Evolutionary conservation across 2,113 vertebrate species (phyloP).

Genomic region (Epinephelus moara): DNA sequence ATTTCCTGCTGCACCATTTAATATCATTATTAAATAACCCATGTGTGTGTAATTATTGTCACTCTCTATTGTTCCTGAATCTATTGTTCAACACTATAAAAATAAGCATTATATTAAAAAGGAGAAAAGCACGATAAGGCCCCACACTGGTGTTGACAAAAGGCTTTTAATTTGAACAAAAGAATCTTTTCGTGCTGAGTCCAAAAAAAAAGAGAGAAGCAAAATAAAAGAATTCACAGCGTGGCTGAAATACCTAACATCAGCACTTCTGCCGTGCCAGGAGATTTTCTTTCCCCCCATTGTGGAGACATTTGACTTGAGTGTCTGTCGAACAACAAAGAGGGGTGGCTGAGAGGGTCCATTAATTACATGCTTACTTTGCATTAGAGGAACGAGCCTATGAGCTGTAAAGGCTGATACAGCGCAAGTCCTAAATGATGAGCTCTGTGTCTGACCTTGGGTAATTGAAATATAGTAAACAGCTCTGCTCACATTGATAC

Average conservation of each 20-base stretch:
- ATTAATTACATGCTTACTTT: slow-evolving; percentile 85
- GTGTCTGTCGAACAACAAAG: slow-evolving; percentile 84
- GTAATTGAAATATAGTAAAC: slow-evolving; percentile 77
- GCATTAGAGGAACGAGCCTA: slow-evolving; percentile 77
- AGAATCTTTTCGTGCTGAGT: slow-evolving; percentile 53
- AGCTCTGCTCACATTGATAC: slow-evolving; percentile 33
- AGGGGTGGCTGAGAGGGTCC: slow-evolving; percentile 79
- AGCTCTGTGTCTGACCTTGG: slow-evolving; percentile 81
- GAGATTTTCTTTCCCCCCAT: slow-evolving; percentile 75
- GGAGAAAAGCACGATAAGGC: slow-evolving; percentile 34
- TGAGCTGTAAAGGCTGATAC: slow-evolving; percentile 77
- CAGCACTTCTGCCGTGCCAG: slow-evolving; percentile 81
- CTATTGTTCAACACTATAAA: slow-evolving; percentile 63
- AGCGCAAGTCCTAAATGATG: slow-evolving; percentile 70
- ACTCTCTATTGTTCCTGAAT: slow-evolving; percentile 56
- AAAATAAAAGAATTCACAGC: slow-evolving; percentile 61
- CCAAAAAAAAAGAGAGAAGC: background rate
- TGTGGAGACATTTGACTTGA: slow-evolving; percentile 83
- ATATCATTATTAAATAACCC: slow-evolving; percentile 28
- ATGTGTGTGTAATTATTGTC: slow-evolving; percentile 41
- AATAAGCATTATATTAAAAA: slow-evolving; percentile 45
- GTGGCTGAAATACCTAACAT: slow-evolving; percentile 70
- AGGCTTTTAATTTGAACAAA: slow-evolving; percentile 57
- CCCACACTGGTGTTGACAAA: slow-evolving; percentile 34
- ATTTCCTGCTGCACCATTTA: slow-evolving; percentile 31